A percentile compares a stretch with the other conserved stretches of the same genome.
Evolutionary conservation across 2,113 vertebrate genomes (phyloP).

Genomic region (Cercocebus atys): DNA sequence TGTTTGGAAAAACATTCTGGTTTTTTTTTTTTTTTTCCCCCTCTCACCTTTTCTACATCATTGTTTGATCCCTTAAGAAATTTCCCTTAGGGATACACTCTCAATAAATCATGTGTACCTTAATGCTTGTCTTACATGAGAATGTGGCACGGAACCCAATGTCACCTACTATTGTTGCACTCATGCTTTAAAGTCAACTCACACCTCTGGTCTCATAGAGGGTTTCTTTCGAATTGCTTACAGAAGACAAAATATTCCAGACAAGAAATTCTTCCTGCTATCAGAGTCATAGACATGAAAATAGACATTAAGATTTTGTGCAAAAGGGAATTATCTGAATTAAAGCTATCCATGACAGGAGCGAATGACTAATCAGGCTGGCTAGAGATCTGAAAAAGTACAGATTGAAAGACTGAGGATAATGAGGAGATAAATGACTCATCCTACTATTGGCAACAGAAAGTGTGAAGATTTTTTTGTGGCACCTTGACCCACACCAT

Average conservation of each 20-base stretch:
- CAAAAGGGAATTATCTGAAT: neutral
- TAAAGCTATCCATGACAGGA: neutral
- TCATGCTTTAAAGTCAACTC: neutral
- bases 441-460: neutral
- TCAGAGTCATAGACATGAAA: neutral
- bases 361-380: neutral
- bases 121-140: neutral
- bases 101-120: neutral
- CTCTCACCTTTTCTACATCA: neutral
- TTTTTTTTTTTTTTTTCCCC: neutral
- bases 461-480: neutral
- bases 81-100: neutral
- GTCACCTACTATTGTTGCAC: neutral
- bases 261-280: neutral
- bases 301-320: neutral
- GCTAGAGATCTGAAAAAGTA: neutral
- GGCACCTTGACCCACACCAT: neutral
- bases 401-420: neutral
- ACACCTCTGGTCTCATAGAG: neutral
- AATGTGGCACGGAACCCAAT: neutral
- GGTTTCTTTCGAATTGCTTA: neutral
- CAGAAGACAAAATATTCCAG: neutral
- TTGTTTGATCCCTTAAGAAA: neutral
- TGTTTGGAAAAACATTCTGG: neutral
- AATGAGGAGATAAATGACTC: neutral